Evolutionary conservation across 37 sponge, comb jelly and placozoan genomes (phyloP).

Genomic region (Bolinopsis microptera): DNA sequence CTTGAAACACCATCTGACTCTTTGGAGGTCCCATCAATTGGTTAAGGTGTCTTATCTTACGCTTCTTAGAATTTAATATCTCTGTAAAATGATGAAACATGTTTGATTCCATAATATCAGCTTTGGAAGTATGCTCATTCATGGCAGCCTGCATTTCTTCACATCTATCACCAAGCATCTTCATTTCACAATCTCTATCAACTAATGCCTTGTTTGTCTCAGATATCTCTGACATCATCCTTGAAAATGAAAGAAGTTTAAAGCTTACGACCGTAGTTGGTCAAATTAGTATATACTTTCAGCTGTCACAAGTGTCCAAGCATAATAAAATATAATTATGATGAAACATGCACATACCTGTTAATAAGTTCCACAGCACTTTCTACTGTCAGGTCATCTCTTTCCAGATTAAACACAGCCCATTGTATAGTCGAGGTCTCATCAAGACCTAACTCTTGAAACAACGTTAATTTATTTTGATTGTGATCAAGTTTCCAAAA

Average conservation of each 20-base stretch:
- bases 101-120: background rate
- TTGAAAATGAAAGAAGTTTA: background rate
- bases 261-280: no score
- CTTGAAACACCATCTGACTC: no score
- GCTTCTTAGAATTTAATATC: constrained; percentile 11
- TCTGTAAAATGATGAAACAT: background rate
- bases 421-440: background rate
- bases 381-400: background rate
- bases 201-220: background rate
- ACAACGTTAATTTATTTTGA: background rate
- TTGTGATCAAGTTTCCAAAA: background rate
- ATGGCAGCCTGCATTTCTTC: background rate
- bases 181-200: background rate
- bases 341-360: no score
- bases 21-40: background rate
- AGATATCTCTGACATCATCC: background rate
- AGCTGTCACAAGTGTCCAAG: no score
- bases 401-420: background rate
- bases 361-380: background rate
- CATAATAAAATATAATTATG: no score
- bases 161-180: background rate
- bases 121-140: background rate
- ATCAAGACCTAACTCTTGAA: constrained; percentile 1
- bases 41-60: background rate
- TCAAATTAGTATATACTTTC: no score